These are phyloP conservation scores for Parelbella ahira DNA, from an alignment of 2,888 invertebrate genomes.

Conservation along the genomic window DNA sequence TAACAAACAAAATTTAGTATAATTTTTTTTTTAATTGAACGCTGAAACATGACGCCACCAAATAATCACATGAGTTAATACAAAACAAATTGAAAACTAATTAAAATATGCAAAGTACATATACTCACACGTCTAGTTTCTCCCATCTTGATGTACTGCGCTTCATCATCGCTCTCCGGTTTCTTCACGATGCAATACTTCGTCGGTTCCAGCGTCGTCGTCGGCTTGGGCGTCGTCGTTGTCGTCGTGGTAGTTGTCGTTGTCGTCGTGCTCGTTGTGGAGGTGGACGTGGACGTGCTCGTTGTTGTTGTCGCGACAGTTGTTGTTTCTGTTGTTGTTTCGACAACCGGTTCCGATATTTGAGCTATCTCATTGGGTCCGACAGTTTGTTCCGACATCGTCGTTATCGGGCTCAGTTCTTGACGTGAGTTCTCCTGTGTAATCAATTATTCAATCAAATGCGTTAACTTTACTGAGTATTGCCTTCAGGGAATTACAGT, in stretches of 20 bases:
- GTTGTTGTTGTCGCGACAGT: slow-evolving; percentile 46
- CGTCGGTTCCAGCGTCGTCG: slow-evolving; percentile 80
- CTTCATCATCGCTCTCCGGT: slow-evolving; percentile 86
- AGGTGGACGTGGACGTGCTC: slow-evolving; percentile 44
- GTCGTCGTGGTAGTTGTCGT: slow-evolving; percentile 66
- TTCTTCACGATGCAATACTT: slow-evolving; percentile 92
- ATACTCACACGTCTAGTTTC: slow-evolving; percentile 91
- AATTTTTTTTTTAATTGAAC: no score
- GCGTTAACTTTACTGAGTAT: no score
- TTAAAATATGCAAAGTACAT: no score
- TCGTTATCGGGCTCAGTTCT: slow-evolving; percentile 61
- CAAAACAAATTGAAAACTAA: neutral
- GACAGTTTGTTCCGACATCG: slow-evolving; percentile 69
- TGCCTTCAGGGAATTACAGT: no score
- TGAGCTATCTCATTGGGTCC: slow-evolving; percentile 64
- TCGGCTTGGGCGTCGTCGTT: slow-evolving; percentile 77
- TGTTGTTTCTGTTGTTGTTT: slow-evolving; percentile 55
- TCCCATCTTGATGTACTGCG: slow-evolving; percentile 91
- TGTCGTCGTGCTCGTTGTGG: slow-evolving; percentile 51
- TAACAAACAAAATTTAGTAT: no score
- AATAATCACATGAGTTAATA: no score
- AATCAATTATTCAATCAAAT: no score
- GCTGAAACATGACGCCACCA: no score
- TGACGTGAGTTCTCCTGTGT: slow-evolving; percentile 58
- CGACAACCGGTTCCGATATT: slow-evolving; percentile 63